Evolutionary conservation across 2,113 vertebrate species (phyloP).

Genomic region (Pitta sordida): DNA sequence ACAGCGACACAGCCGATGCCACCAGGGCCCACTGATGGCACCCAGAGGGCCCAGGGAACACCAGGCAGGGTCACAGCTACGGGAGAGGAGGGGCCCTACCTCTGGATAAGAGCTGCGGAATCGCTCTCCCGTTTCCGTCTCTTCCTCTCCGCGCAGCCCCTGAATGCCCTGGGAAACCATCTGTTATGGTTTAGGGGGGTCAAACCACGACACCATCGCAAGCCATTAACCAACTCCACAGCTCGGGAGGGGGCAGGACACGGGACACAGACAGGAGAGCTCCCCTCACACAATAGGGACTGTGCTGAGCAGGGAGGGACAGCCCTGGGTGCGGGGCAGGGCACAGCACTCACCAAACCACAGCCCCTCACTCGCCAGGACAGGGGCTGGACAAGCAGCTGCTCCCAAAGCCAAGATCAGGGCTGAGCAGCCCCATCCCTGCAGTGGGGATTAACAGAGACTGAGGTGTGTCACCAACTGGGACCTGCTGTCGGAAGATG

Average conservation of each 20-base stretch:
- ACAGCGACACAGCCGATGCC: neutral
- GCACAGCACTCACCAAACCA: neutral
- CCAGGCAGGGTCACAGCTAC: conserved; percentile 47
- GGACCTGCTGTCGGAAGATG: neutral
- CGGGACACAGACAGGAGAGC: conserved; percentile 10
- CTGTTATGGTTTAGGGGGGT: too few species aligned
- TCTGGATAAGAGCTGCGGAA: conserved; percentile 88
- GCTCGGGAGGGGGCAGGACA: conserved; percentile 24
- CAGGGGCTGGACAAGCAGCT: neutral
- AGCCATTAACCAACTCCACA: conserved; percentile 73
- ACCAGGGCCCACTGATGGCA: neutral
- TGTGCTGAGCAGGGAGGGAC: neutral
- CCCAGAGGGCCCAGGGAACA: conserved; percentile 44
- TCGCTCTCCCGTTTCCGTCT: conserved; percentile 92
- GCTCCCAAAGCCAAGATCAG: neutral
- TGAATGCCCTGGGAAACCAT: conserved; percentile 95
- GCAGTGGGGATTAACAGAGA: neutral
- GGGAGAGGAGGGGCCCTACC: conserved; percentile 82
- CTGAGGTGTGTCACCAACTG: neutral
- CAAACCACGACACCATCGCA: too few species aligned
- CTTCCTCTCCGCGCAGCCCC: conserved; percentile 95
- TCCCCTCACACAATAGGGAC: neutral
- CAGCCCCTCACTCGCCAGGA: neutral
- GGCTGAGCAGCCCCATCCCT: neutral
- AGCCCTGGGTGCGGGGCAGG: neutral